Base-by-base conservation (phyloP, 2,888 invertebrate species). In the Aspidiotus rigidus region DNA sequence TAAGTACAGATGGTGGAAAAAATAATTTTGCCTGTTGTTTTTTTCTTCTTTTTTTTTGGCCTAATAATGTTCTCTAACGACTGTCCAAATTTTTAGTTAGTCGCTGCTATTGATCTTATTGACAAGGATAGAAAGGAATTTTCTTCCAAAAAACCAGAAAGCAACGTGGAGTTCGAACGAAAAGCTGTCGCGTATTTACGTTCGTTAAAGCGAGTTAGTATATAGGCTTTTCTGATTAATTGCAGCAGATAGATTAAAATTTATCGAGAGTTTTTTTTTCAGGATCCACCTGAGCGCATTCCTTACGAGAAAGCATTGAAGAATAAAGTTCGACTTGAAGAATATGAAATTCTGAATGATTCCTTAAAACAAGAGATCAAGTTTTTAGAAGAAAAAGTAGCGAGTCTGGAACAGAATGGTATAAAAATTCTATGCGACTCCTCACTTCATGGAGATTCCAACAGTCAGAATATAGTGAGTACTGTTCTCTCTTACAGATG, bases 381-480 rank as follows among this genome's bases (percentile, higher is more conserved):
- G 41, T 64, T 70, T 7, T 72, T 72, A 39, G 73, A 74, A 72
- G 76, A 78, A 62, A 76, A 75, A 71, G 75, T 79, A 11, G 75
- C 75, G 41, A 76, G 77, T 64, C 74, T 79, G 53, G 80, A 88
- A 76, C 85, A 86, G 77, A 1, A 28, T 28, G 1, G 28, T 28
- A 28, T 5, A 28, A 28, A 28, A 28, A 28, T 28, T 28, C 28
- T 3, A 28, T 28, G 1, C 28, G 28, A 28, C 28, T 28, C 28
- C 28, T 28, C 5, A 5, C 28, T 28, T 28, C 2, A 28, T 28
- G 28, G 28, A 28, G 28, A 28, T 28, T 28, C 28, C 28, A 28
- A 28, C 5, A 28, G 5, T 28, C 28, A 28, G 2, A 28, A 28
- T 28, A 28, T 28, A 28, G 28, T 28, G 5, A 28, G 28, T 53